Evolutionary conservation across 1,140 invertebrate genomes (phyloP), one percentile per base, ranked within the genome.

Genomic region (Hyphantria cunea): DNA sequence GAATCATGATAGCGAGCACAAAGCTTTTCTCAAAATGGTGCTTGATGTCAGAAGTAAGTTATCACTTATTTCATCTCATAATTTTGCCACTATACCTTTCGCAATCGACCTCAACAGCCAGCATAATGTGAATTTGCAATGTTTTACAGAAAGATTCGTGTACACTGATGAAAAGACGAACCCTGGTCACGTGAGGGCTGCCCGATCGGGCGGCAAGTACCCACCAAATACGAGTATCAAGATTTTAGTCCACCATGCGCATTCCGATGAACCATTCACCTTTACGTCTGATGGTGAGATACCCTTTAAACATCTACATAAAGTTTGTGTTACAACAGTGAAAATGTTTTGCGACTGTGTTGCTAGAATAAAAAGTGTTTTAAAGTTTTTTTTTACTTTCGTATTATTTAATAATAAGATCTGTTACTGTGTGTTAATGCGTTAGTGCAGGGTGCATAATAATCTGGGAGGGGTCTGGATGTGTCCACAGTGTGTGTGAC

Each of bases 261-360:
- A 92, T 39, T 91, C 92, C 17, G 91, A 92, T 31, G 91, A 94
- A 61, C 95, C 95, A 0, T 94, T 97, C 69, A 94, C 93, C 10
- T 98, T 98, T 82, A 97, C 96, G 10, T 97, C 96, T 83, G 96
- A 97, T 89, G 95, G 96, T 97, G 91, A 92, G 90, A 25, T 25
- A 5, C 2, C 17, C 1, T 5, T 25, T 25, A 25, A 3, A 25
- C 5, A 25, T 25, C 17, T 3, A 25, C 5, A 25, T 25, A 25
- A 3, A 25, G 17, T 25, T 25, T 25, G 17, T 1, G 17, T 25
- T 3, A 3, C 5, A 25, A 25, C 17, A 5, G 17, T 25, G 5
- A 25, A 25, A 25, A 25, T 25, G 17, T 25, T 25, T 25, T 25
- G 5, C 17, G 17, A 25, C 17, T 25, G 17, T 25, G 17, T 25